phyloP scores from a whole-genome alignment of 64 coral and sea anemone genomes.

The Trachythela sp. region DNA sequence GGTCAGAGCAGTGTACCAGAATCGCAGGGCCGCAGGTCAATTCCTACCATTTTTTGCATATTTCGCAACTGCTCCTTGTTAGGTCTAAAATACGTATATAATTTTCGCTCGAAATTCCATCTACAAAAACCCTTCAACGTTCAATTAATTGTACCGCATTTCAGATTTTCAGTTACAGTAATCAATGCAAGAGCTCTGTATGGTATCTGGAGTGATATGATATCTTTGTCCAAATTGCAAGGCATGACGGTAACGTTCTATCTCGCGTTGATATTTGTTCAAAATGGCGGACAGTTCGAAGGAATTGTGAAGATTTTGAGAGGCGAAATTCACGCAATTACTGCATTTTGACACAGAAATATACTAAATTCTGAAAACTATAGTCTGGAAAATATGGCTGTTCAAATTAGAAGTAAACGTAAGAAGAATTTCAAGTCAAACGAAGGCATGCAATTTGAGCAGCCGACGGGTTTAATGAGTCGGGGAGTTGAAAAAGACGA shows the following conservation, averaged over 20 bases:
- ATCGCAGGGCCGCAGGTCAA: too few relatives aligned
- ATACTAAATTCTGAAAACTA: background rate
- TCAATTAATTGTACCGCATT: too few relatives aligned
- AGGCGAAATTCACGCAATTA: background rate
- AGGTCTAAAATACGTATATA: too few relatives aligned
- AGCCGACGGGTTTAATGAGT: background rate
- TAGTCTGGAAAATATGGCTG: background rate
- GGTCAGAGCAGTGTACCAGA: too few relatives aligned
- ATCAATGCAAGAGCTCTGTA: too few relatives aligned
- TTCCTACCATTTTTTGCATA: too few relatives aligned
- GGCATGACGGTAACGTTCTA: background rate
- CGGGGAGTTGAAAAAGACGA: background rate
- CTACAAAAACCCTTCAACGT: too few relatives aligned
- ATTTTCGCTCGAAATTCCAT: too few relatives aligned
- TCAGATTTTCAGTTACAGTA: too few relatives aligned
- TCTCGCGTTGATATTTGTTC: background rate
- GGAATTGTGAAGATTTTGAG: background rate
- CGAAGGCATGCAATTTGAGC: background rate
- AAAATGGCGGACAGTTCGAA: background rate
- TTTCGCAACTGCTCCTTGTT: too few relatives aligned
- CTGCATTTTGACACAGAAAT: background rate
- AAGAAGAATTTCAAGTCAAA: constrained; percentile 1
- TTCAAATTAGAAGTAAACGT: constrained; percentile 3
- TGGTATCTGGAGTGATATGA: too few relatives aligned
- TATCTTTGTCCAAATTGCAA: too few relatives aligned